Conservation (phyloP, 2,113 vertebrate genomes). For the Brachypteracias leptosomus region DNA sequence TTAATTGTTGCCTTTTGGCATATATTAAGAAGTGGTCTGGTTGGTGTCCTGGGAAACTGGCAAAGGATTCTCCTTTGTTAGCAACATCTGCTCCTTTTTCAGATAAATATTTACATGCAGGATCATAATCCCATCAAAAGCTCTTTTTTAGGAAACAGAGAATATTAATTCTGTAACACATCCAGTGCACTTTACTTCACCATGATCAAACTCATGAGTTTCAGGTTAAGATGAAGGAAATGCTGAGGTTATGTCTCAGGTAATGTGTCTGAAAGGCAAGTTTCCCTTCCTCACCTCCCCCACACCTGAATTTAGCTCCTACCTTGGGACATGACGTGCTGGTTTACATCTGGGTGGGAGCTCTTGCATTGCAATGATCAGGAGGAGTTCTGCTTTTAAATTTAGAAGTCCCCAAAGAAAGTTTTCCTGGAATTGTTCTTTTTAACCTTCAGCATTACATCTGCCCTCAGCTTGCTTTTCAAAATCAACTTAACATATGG, state of each 20-base stretch:
- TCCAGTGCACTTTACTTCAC: neutral
- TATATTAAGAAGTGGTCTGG: neutral
- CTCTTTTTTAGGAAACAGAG: neutral
- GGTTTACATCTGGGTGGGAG: neutral
- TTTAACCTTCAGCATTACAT: neutral
- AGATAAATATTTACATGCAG: neutral
- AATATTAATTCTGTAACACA: neutral
- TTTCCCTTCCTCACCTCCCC: neutral
- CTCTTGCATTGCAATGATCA: neutral
- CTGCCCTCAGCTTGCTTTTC: neutral
- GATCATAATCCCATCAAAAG: neutral
- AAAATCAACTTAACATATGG: neutral
- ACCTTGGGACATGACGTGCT: neutral
- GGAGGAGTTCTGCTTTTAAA: neutral
- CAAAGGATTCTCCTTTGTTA: neutral
- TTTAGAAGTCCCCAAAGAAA: neutral
- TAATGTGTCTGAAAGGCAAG: neutral
- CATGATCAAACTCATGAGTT: neutral
- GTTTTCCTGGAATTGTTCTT: neutral
- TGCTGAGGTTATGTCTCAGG: neutral
- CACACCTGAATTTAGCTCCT: neutral
- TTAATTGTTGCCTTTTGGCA: neutral
- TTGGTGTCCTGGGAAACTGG: neutral
- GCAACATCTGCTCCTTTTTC: neutral
- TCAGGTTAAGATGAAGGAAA: neutral